These are phyloP conservation scores for Nothocercus nigrocapillus DNA, from an alignment of 2,113 vertebrate genomes.

Conservation along the genomic window DNA sequence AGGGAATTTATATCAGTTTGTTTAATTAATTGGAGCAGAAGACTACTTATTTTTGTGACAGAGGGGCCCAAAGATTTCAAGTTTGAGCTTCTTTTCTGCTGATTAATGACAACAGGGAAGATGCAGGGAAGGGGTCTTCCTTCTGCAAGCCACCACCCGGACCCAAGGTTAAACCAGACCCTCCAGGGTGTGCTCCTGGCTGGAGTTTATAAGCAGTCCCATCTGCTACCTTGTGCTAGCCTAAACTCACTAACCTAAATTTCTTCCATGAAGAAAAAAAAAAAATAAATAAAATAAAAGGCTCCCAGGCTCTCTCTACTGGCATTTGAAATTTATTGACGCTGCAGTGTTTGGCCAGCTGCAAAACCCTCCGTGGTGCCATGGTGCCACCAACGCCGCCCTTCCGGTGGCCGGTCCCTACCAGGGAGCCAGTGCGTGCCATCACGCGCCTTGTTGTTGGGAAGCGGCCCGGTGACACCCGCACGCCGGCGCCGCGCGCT, in stretches of 20 bases:
- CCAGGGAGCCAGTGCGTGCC: background rate
- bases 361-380: background rate
- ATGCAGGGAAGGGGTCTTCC: background rate
- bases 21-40: conserved; percentile 81
- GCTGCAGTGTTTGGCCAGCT: background rate
- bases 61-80: conserved; percentile 34
- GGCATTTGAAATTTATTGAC: background rate
- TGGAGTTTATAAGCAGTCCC: background rate
- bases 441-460: background rate
- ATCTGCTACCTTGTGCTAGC: background rate
- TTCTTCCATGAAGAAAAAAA: too few species aligned
- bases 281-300: too few species aligned
- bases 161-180: background rate
- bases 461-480: background rate
- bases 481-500: background rate
- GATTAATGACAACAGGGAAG: background rate
- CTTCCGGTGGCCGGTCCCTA: background rate
- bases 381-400: background rate
- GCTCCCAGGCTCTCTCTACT: background rate
- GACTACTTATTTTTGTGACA: conserved; percentile 45
- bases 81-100: background rate
- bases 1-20: conserved; percentile 78
- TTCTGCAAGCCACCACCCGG: background rate
- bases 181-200: background rate
- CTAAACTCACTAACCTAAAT: background rate